These are phyloP conservation scores for Apamea epomidion DNA, from an alignment of 2,888 invertebrate species.

Conservation along the genomic window DNA sequence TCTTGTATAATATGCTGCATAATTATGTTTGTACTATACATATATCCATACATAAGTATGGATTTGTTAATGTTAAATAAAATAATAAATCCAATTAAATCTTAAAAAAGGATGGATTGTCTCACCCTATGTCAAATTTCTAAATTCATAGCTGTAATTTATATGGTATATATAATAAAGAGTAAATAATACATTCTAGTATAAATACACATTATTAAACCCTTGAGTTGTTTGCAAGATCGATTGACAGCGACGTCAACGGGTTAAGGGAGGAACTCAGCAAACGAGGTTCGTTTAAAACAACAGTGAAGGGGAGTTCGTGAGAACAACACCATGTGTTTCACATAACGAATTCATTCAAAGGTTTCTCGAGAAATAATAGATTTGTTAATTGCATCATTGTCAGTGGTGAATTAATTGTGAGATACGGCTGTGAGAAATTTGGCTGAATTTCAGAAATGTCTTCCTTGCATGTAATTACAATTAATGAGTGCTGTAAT, in stretches of 20 bases:
- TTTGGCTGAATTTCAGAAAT: background rate
- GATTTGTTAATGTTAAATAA: background rate
- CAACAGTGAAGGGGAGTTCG: constrained; percentile 21
- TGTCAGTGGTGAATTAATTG: background rate
- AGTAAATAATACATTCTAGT: background rate
- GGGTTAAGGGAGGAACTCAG: background rate
- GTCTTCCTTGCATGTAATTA: too few relatives aligned
- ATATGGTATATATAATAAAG: background rate
- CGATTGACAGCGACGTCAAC: constrained; percentile 25
- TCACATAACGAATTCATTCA: constrained; percentile 33
- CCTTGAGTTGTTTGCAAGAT: constrained; percentile 9
- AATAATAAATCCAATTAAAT: background rate
- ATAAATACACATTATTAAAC: constrained; percentile 14
- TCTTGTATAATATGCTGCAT: background rate
- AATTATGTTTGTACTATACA: background rate
- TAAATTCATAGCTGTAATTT: background rate
- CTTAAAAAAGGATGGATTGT: background rate
- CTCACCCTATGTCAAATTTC: background rate
- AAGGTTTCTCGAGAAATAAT: constrained; percentile 16
- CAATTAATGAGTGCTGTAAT: background rate
- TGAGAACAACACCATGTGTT: constrained; percentile 46
- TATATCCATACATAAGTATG: too few relatives aligned
- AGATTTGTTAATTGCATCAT: constrained; percentile 26
- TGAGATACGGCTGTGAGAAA: background rate
- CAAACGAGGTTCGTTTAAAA: constrained; percentile 33